Base-by-base conservation (phyloP, 2,888 invertebrate genomes). In the Polietes domitor region DNA sequence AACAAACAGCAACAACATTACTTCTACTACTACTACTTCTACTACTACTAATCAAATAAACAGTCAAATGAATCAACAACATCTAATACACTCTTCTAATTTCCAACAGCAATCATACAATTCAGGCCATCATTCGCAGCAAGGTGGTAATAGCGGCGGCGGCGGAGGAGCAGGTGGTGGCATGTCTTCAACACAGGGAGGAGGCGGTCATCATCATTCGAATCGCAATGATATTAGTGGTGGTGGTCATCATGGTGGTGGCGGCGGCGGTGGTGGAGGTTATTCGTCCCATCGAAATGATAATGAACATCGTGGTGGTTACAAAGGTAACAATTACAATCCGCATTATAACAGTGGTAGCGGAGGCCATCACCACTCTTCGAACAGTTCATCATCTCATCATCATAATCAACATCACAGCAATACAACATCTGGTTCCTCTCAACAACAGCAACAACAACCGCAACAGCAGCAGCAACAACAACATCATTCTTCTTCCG, bases 271-370 rank as follows among this genome's bases (percentile, higher is more conserved):
- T 1, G 82, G 87, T 55, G 86, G 87, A 28, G 87, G 86, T 47
- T 91, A 90, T 70, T 87, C 85, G 71, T 87, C 89, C 12, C 90
- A 91, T 81, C 89, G 90, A 37, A 87, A 86, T 37, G 87, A 89
- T 26, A 87, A 87, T 28, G 87, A 89, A 73, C 89, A 90, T 87
- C 90, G 90, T 55, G 90, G 90, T 32, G 89, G 89, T 79, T 90
- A 90, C 83, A 90, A 90, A 85, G 90, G 90, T 85, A 90, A 89
- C 81, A 90, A 89, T 86, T 90, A 89, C 63, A 90, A 90, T 87
- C 90, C 90, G 12, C 89, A 90, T 68, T 90, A 87, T 74, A 87
- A 86, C 83, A 87, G 86, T 47, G 85, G 86, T 70, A 84, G 80
- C 53, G 77, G 86, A 74, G 85, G 86, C 50, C 81, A 85, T 75